These are phyloP conservation scores for Candidula unifasciata DNA, from an alignment of 2,888 invertebrate genomes.

Conservation along the genomic window DNA sequence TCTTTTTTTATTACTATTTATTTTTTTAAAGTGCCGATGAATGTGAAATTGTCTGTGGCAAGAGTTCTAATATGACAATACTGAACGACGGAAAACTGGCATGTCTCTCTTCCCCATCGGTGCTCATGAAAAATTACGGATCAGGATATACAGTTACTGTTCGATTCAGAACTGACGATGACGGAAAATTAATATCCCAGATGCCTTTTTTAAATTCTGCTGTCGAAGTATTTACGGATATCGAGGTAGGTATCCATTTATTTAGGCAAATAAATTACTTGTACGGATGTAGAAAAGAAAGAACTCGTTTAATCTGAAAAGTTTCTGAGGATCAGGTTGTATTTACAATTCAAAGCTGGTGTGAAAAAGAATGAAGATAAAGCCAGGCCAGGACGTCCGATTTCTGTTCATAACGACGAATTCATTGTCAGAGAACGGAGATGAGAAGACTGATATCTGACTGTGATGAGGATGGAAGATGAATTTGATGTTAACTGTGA, in stretches of 20 bases:
- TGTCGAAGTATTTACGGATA: not conserved
- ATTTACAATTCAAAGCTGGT: too few relatives aligned
- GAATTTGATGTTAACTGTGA: too few relatives aligned
- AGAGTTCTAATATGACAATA: not conserved
- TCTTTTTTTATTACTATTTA: too few relatives aligned
- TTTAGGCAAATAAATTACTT: not conserved
- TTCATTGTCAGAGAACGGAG: too few relatives aligned
- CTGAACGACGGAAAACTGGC: not conserved
- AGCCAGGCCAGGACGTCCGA: too few relatives aligned
- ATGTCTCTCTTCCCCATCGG: not conserved
- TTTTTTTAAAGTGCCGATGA: conserved; percentile 23
- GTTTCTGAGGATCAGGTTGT: too few relatives aligned
- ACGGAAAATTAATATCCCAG: not conserved
- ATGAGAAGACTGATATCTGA: too few relatives aligned
- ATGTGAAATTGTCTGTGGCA: not conserved
- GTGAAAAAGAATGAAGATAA: too few relatives aligned
- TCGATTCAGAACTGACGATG: not conserved
- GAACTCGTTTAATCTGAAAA: too few relatives aligned
- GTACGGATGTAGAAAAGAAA: too few relatives aligned
- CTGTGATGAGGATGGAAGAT: too few relatives aligned
- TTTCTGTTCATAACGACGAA: too few relatives aligned
- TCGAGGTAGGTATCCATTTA: not conserved
- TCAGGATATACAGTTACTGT: not conserved
- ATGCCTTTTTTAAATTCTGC: not conserved
- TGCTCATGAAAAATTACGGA: not conserved